Conservation (phyloP, 1,140 invertebrate genomes). For the Chelonus insularis region DNA sequence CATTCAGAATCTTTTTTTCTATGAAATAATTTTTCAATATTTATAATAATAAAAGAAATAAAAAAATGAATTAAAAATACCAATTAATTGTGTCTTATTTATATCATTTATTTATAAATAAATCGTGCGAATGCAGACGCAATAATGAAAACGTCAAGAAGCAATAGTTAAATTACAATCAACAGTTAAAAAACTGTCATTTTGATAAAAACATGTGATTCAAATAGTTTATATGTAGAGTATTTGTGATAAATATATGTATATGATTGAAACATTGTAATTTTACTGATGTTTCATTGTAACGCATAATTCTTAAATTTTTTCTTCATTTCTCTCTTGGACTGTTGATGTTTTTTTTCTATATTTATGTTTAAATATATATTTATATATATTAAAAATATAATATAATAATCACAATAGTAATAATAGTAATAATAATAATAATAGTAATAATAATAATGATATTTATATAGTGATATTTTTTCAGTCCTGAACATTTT, state of each 20-base stretch:
- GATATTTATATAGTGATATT: too few relatives aligned
- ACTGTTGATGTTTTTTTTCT: slow-evolving; percentile 27
- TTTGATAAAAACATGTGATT: slow-evolving; percentile 51
- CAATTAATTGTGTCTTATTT: slow-evolving; percentile 31
- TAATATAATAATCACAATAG: too few relatives aligned
- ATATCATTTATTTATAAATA: slow-evolving; percentile 62
- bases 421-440: too few relatives aligned
- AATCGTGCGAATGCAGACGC: slow-evolving; percentile 61
- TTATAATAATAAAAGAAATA: too few relatives aligned
- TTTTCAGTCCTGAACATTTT: too few relatives aligned
- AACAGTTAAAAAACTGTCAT: slow-evolving; percentile 49
- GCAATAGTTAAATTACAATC: slow-evolving; percentile 55
- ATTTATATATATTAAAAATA: too few relatives aligned
- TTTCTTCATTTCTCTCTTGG: slow-evolving; percentile 36
- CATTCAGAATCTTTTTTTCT: too few relatives aligned
- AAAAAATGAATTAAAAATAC: not conserved
- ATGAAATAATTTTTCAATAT: too few relatives aligned
- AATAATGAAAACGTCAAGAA: slow-evolving; percentile 61
- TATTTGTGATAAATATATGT: slow-evolving; percentile 51
- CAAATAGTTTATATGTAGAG: slow-evolving; percentile 42
- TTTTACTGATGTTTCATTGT: slow-evolving; percentile 36
- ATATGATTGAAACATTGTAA: slow-evolving; percentile 49
- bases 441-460: too few relatives aligned
- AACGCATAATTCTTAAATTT: slow-evolving; percentile 22
- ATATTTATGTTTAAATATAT: slow-evolving; percentile 5